Conservation (phyloP, 1,140 invertebrate species). For the Oscheius sp. region DNA sequence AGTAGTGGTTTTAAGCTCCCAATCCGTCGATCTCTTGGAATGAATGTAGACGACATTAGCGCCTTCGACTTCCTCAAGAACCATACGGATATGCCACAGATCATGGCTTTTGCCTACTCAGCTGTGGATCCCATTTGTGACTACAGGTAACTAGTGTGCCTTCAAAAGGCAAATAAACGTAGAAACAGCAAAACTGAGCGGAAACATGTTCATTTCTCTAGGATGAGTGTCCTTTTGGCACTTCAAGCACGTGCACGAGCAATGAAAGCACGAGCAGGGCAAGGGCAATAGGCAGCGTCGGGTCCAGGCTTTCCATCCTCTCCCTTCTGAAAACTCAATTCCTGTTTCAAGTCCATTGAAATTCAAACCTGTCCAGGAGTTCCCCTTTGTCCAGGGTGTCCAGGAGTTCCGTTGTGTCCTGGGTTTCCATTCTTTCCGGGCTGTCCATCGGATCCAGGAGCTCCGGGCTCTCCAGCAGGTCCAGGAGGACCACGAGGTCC, state of each 20-base stretch:
- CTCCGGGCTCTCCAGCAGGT: constrained; percentile 33
- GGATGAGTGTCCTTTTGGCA: no score
- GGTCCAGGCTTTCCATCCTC: neutral
- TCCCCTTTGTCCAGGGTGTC: constrained; percentile 17
- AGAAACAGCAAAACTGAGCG: no score
- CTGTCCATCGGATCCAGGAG: constrained; percentile 23
- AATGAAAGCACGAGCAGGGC: constrained; percentile 7
- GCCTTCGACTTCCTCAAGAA: neutral
- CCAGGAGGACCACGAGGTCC: constrained; percentile 33
- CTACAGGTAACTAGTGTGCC: neutral
- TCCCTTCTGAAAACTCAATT: neutral
- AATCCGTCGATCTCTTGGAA: neutral
- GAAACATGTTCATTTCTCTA: no score
- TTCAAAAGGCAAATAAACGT: no score
- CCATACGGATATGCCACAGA: neutral
- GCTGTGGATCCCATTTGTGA: neutral
- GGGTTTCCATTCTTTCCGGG: constrained; percentile 31
- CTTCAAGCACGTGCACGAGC: no score
- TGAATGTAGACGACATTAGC: neutral
- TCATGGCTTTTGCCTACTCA: neutral
- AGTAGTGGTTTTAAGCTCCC: constrained; percentile 1
- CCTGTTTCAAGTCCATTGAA: neutral
- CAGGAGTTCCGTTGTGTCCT: constrained; percentile 1
- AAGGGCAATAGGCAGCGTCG: neutral
- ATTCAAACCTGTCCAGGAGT: neutral